Evolutionary conservation across 2,113 vertebrate species (phyloP).

Genomic region (Nothoprocta perdicaria): DNA sequence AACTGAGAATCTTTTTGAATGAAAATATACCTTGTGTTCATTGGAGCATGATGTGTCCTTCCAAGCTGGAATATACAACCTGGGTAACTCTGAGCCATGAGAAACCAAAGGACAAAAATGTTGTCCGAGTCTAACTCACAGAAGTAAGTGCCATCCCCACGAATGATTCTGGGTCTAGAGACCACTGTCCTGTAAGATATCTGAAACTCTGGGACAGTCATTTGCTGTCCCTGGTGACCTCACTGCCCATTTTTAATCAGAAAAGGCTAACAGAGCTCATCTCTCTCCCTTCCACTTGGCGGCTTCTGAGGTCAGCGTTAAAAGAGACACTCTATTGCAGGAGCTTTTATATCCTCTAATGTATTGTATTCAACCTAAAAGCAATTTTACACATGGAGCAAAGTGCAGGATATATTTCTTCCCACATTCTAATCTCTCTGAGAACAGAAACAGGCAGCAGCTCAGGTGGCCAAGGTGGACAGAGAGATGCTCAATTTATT

Average conservation of each 20-base stretch:
- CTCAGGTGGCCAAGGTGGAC: not conserved
- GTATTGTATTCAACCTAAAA: not conserved
- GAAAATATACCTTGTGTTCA: not conserved
- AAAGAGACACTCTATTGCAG: not conserved
- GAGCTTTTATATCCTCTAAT: not conserved
- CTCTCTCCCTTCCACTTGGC: not conserved
- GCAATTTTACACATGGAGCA: not conserved
- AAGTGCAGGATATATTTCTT: not conserved
- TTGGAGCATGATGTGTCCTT: not conserved
- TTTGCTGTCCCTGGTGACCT: not conserved
- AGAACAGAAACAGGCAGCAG: not conserved
- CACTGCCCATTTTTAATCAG: not conserved
- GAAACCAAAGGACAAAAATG: not conserved
- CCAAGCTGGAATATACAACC: not conserved
- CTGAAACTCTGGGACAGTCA: not conserved
- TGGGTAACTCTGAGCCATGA: not conserved
- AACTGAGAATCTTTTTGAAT: not conserved
- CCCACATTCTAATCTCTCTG: not conserved
- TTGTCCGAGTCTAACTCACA: not conserved
- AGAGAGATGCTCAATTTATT: constrained; percentile 1
- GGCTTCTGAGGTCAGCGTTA: not conserved
- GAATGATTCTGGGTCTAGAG: not conserved
- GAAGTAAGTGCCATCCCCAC: not conserved
- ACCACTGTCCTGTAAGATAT: not conserved
- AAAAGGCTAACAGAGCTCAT: not conserved